Base-by-base conservation (phyloP, 2,113 vertebrate genomes). In the Archilochus colubris region DNA sequence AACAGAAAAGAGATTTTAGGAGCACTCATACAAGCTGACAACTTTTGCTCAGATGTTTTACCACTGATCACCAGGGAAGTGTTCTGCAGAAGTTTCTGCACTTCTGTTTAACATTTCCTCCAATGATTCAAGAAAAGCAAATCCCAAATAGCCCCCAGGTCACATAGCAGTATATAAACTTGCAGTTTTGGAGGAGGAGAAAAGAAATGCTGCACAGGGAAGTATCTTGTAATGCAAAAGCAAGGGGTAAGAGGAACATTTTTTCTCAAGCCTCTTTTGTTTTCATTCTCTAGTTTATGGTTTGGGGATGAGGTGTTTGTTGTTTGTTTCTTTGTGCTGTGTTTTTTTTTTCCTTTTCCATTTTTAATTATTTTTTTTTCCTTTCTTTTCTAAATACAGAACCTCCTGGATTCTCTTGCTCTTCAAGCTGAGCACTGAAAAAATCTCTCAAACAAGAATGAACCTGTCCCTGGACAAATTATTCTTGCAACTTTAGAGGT, bases 381-480 rank as follows among this genome's bases (percentile, higher is more conserved):
- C n/a, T n/a, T 31, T 80, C 38, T 67, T 44, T 31, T 18, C 27
- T 81, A 78, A 63, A 64, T 25, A 36, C 20, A n/a, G 44, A 74
- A 61, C 43, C 16, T 83, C 25, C 40, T 36, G 10, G 16, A 38
- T 70, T 33, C 33, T 86, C 76, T 53, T 61, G 33, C n/a, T 90
- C 28, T 88, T 86, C 57, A 61, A 63, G 23, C 9, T 5, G 2
- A 88, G 44, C 72, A 53, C 28, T 57, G 31, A 67, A 83, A 86
- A 91, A 66, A 74, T 43, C 22, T 78, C 17, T 61, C 51, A 75
- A 88, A 76, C 81, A 86, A 86, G 91, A 91, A 68, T 3, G 4
- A 93, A 94, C 79, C 57, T 75, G 66, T 62, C 80, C 73, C 76
- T 69, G 55, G 53, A 90, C 62, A 96, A 93, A 94, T 73, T 51